phyloP scores from a whole-genome alignment of 2,113 vertebrate species.

The Spea multiplicata region DNA sequence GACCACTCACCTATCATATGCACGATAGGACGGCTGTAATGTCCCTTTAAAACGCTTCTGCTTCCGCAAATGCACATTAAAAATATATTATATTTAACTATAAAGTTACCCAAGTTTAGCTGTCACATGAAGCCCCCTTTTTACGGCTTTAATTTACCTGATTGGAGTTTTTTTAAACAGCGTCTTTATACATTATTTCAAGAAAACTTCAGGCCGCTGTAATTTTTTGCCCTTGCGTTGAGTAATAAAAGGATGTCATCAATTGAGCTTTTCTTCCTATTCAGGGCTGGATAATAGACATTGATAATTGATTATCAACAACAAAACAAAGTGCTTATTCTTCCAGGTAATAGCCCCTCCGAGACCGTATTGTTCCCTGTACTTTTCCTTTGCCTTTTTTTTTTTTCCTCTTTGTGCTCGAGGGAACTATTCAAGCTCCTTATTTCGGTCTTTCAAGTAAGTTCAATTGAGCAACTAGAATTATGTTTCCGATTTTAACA shows the following conservation, averaged over 20 bases:
- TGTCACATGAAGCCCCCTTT: too few species aligned
- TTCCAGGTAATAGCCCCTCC: background rate
- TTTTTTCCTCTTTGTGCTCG: background rate
- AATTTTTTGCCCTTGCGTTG: background rate
- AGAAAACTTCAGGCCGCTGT: too few species aligned
- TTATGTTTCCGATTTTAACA: background rate
- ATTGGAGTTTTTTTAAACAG: too few species aligned
- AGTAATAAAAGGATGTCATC: background rate
- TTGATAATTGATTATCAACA: constrained; percentile 23
- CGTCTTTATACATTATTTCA: too few species aligned
- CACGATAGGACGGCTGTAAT: too few species aligned
- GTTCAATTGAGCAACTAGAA: constrained; percentile 13
- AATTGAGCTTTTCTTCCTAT: background rate
- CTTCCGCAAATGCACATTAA: too few species aligned
- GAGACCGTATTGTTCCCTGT: background rate
- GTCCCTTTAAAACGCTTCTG: too few species aligned
- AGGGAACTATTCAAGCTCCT: background rate
- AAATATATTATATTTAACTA: too few species aligned
- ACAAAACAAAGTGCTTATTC: constrained; percentile 5
- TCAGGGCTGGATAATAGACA: background rate
- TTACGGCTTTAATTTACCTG: too few species aligned
- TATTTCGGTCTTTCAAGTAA: background rate
- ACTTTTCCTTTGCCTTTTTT: background rate
- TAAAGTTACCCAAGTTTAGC: too few species aligned
- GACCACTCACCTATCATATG: too few species aligned